A percentile compares a stretch with the other conserved stretches of the same genome.
Evolutionary conservation across 2,888 invertebrate species (phyloP).

Genomic region (Parnassius orleans): DNA sequence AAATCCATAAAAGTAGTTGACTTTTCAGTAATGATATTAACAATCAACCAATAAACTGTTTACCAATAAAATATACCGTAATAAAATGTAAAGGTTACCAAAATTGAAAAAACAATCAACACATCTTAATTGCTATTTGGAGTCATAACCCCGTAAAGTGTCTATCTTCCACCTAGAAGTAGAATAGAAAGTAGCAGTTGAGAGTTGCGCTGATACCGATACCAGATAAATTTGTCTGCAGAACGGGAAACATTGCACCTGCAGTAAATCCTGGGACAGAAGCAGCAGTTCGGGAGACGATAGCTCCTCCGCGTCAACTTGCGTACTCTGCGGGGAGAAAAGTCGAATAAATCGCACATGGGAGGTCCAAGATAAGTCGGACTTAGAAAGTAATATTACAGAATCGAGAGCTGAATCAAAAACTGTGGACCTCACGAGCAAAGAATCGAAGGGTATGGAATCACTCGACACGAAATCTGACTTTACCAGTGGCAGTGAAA

Average conservation of each 20-base stretch:
- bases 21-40: too few relatives aligned
- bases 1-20: too few relatives aligned
- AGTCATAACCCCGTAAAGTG: too few relatives aligned
- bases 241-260: conserved; percentile 60
- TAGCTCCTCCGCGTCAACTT: conserved; percentile 65
- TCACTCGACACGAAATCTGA: conserved; percentile 47
- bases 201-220: conserved; percentile 38
- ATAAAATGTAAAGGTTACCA: too few relatives aligned
- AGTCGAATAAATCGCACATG: conserved; percentile 27
- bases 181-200: conserved; percentile 19
- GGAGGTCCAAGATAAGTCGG: conserved; percentile 47
- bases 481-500: conserved; percentile 50
- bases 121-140: too few relatives aligned
- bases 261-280: conserved; percentile 52
- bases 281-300: conserved; percentile 43
- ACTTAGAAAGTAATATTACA: conserved; percentile 36
- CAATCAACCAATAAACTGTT: too few relatives aligned
- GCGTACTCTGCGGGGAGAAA: conserved; percentile 57
- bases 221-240: conserved; percentile 61
- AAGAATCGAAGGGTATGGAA: conserved; percentile 31
- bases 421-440: conserved; percentile 20
- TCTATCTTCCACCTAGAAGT: conserved; percentile 9
- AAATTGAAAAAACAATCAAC: too few relatives aligned
- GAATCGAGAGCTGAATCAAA: conserved; percentile 21
- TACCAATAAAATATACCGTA: too few relatives aligned